These are phyloP conservation scores for Patella caerulea DNA, from an alignment of 2,888 invertebrate genomes.

Conservation along the genomic window DNA sequence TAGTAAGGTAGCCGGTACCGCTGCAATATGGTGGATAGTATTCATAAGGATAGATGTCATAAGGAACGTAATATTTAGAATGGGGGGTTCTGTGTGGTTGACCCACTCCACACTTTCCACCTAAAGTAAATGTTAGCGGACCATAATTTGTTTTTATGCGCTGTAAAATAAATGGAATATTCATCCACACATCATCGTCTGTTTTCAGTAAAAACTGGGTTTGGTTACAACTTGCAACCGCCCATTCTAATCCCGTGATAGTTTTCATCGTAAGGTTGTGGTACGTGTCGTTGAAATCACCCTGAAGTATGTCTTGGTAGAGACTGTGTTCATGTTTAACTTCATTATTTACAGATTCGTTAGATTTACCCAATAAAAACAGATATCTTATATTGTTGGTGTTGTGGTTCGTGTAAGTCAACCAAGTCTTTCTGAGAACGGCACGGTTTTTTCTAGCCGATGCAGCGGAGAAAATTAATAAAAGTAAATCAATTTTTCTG, in stretches of 20 bases:
- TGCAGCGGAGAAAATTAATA: background rate
- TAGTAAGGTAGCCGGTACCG: constrained; percentile 23
- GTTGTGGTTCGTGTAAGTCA: background rate
- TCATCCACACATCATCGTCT: constrained; percentile 27
- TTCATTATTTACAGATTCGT: background rate
- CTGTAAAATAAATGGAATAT: constrained; percentile 17
- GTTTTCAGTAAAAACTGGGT: constrained; percentile 25
- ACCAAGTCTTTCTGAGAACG: background rate
- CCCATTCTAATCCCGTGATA: constrained; percentile 20
- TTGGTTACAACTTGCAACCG: background rate
- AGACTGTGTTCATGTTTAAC: background rate
- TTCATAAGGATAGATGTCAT: background rate
- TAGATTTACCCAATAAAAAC: background rate
- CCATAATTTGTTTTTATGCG: background rate
- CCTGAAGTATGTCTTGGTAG: constrained; percentile 23
- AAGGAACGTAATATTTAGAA: constrained; percentile 24
- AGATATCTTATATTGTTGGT: background rate
- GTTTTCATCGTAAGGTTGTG: constrained; percentile 22
- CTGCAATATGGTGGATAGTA: constrained; percentile 23
- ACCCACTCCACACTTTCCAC: constrained; percentile 1
- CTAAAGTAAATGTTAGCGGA: constrained; percentile 9
- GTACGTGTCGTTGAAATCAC: constrained; percentile 13
- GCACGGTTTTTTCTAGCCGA: background rate
- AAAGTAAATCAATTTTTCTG: background rate
- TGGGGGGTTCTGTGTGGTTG: background rate